Base-by-base conservation (phyloP, 2,888 invertebrate genomes). In the Conus canariensis region DNA sequence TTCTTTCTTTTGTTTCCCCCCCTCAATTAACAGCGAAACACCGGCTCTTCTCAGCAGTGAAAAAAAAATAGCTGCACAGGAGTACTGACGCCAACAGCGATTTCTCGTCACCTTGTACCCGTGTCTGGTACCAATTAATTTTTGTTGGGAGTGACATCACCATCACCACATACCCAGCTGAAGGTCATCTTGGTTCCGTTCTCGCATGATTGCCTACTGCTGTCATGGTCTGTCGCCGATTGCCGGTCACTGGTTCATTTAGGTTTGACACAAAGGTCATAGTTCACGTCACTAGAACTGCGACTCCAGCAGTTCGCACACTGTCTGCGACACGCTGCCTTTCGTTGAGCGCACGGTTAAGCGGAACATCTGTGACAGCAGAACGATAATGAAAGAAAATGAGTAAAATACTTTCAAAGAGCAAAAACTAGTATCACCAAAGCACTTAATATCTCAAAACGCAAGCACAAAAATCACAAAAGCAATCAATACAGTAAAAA, bases 341-440 rank as follows among this genome's bases (percentile, higher is more conserved):
- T 99, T 99, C 97, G 99, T 99, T 94, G 99, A 98, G 96, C 99
- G 98, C 93, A 99, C 98, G 91, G 99, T 99, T 96, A 99, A 97
- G 96, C 99, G 98, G 97, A 98, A 99, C 99, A 99, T 99, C 99
- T 99, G 97, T 1, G 58, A 14, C 25, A 85, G 1, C 60, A 85
- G 3, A 59, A 85, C 16, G 16, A 64, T 45, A 45, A 45, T 45
- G 45, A 45, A 45, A 45, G 45, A 45, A 45, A 45, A 45, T 45
- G 45, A 45, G 45, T 45, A 45, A 45, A 45, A 45, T 45, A 30
- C 30, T 30, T 30, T 30, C 30, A 30, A 30, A 30, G 45, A 22
- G 16, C 83, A 83, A 74, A 25, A 30, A 30, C 25, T 9, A n/a
- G 83, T 58, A 58, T 58, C 14, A 45, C 4, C 45, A 45, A 45